Conservation (phyloP, 1,140 invertebrate species). For the Babylonia areolata region DNA sequence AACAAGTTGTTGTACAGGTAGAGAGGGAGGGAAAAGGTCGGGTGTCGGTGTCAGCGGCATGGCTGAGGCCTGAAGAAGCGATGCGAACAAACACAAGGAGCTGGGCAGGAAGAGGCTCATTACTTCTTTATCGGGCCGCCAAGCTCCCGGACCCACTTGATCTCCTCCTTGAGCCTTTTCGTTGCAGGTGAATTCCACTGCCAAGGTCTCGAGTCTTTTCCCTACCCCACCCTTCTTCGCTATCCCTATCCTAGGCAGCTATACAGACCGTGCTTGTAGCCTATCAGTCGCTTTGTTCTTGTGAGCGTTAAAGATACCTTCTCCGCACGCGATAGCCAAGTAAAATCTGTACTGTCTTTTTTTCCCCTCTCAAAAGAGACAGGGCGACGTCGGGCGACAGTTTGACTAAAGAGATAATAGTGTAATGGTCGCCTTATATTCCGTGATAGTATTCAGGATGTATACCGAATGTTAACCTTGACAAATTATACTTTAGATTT, state of each 20-base stretch:
- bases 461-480: too few relatives aligned
- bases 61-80: conserved; percentile 4
- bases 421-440: too few relatives aligned
- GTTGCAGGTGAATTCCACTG: background rate
- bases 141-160: background rate
- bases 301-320: background rate
- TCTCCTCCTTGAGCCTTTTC: background rate
- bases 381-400: too few relatives aligned
- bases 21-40: background rate
- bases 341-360: background rate
- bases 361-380: background rate
- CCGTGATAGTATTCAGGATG: too few relatives aligned
- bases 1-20: background rate
- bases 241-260: background rate
- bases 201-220: background rate
- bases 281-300: background rate
- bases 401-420: too few relatives aligned
- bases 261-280: background rate
- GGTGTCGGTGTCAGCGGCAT: background rate
- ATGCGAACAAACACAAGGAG: conserved; percentile 2
- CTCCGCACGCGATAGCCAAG: background rate
- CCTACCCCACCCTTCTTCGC: background rate
- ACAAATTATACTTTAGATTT: too few relatives aligned
- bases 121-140: background rate
- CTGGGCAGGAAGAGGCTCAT: background rate